A percentile compares a stretch with the other conserved stretches of the same genome.
These are phyloP conservation scores for Myiothlypis chrysogaster DNA, from an alignment of 2,797 vertebrate genomes.

Conservation along the genomic window DNA sequence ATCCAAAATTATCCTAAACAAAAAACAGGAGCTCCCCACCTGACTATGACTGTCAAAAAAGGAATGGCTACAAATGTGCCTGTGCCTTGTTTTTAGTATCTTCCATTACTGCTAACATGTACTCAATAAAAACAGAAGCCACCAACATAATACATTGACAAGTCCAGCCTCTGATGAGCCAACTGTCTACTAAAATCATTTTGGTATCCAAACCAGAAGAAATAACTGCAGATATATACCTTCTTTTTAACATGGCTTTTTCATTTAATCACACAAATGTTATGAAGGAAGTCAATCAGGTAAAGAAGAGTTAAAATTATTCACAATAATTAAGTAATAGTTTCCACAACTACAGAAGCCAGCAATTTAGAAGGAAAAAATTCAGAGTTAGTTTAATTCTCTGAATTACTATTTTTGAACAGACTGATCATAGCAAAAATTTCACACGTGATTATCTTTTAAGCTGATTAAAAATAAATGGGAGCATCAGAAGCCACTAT, in stretches of 20 bases:
- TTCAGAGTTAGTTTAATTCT: neutral
- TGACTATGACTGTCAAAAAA: neutral
- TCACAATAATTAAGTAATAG: neutral
- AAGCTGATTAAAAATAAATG: neutral
- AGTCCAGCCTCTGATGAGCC: neutral
- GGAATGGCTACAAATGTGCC: neutral
- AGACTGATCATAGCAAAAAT: neutral
- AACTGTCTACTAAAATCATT: neutral
- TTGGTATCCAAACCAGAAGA: neutral
- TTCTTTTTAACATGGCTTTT: neutral
- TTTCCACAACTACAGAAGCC: neutral
- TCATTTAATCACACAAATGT: neutral
- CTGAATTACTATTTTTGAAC: neutral
- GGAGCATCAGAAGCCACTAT: neutral
- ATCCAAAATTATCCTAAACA: neutral
- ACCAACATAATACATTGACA: neutral
- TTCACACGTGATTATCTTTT: neutral
- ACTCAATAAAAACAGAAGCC: neutral
- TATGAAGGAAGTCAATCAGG: neutral
- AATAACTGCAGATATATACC: neutral
- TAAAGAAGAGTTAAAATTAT: neutral
- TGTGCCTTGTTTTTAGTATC: neutral
- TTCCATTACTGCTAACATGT: neutral
- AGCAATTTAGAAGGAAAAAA: neutral
- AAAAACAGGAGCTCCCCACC: neutral